Evolutionary conservation across 2,797 vertebrate species (phyloP).

Genomic region (Oreonectes daqikongensis): DNA sequence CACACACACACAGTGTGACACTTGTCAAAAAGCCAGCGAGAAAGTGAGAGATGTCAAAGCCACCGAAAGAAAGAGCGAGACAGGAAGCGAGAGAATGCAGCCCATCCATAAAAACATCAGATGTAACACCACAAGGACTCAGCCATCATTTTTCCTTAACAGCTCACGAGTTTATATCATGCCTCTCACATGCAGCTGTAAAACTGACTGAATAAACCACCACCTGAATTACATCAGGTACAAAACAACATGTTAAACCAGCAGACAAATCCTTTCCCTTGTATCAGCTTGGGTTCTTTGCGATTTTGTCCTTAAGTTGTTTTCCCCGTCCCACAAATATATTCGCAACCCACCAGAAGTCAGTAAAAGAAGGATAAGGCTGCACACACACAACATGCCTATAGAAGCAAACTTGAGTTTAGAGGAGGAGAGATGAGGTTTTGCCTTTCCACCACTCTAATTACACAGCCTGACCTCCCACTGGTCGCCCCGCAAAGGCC

Average conservation of each 20-base stretch:
- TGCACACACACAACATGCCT: neutral
- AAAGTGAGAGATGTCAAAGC: constrained; percentile 25
- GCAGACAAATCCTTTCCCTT: neutral
- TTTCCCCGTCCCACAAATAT: neutral
- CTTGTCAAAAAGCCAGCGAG: constrained; percentile 6
- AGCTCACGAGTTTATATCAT: constrained; percentile 36
- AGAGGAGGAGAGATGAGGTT: constrained; percentile 36
- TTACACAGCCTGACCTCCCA: constrained; percentile 82
- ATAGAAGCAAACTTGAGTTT: constrained; percentile 39
- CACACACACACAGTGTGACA: constrained; percentile 10
- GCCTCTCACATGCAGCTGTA: constrained; percentile 18
- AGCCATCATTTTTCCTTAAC: constrained; percentile 19
- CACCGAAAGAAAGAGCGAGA: constrained; percentile 19
- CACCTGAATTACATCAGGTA: constrained; percentile 18
- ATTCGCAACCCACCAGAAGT: neutral
- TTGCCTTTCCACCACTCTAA: constrained; percentile 75
- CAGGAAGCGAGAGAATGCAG: neutral
- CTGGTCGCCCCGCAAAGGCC: constrained; percentile 77
- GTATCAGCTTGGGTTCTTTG: neutral
- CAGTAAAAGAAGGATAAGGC: constrained; percentile 1
- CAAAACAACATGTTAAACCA: constrained; percentile 13
- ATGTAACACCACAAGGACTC: constrained; percentile 35
- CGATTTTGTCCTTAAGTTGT: neutral
- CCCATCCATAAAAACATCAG: constrained; percentile 38
- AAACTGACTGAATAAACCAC: constrained; percentile 11